Percentiles rank a stretch among this genome's conserved stretches.
Evolutionary conservation across 2,797 vertebrate species (phyloP).

Genomic region (Prionace glauca): DNA sequence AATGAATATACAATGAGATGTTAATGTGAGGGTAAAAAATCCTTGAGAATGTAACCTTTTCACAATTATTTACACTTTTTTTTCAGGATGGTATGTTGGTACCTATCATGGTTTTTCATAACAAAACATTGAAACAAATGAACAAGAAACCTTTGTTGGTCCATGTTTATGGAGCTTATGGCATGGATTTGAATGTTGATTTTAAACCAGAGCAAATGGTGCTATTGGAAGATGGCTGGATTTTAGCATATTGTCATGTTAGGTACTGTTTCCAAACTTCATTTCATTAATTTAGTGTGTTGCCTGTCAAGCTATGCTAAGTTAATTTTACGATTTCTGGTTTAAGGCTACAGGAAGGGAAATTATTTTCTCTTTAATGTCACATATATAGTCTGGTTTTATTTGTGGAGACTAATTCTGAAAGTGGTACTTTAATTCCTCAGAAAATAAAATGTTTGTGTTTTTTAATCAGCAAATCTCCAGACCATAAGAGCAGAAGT

Average conservation of each 20-base stretch:
- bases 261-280: conserved; percentile 63
- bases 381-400: not conserved
- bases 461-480: not conserved
- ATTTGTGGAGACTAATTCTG: not conserved
- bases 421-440: not conserved
- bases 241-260: conserved; percentile 90
- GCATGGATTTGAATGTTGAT: conserved; percentile 79
- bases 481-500: too few relatives aligned
- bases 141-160: conserved; percentile 71
- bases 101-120: conserved; percentile 81
- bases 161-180: conserved; percentile 93
- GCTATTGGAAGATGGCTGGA: conserved; percentile 84
- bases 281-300: not conserved
- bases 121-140: conserved; percentile 56
- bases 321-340: not conserved
- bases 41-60: not conserved
- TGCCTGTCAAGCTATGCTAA: not conserved
- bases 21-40: not conserved
- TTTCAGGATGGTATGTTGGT: conserved; percentile 78
- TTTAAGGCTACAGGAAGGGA: not conserved
- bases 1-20: not conserved
- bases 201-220: conserved; percentile 80
- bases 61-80: not conserved
- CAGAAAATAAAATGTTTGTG: not conserved
- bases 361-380: not conserved